These are phyloP conservation scores for Dendrocincla tyrannina DNA, from an alignment of 2,797 vertebrate species.

Conservation along the genomic window DNA sequence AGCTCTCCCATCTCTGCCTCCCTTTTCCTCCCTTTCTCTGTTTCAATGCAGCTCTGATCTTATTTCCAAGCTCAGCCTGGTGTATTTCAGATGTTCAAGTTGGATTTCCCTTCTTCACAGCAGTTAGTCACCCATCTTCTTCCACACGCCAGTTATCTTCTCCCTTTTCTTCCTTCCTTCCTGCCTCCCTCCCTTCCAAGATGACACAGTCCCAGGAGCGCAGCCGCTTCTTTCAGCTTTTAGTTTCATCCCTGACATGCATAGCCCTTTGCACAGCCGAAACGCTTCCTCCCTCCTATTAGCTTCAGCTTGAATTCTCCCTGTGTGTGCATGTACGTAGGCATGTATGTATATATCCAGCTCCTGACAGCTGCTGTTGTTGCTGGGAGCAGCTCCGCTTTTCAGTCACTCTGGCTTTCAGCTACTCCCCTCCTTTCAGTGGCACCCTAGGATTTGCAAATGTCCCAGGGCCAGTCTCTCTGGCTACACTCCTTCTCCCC, in stretches of 20 bases:
- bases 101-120: slow-evolving; percentile 32
- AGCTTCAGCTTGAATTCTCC: slow-evolving; percentile 34
- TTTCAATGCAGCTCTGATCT: slow-evolving; percentile 54
- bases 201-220: slow-evolving; percentile 30
- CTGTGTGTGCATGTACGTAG: neutral
- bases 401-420: neutral
- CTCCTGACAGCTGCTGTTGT: neutral
- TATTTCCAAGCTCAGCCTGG: slow-evolving; percentile 43
- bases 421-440: neutral
- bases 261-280: neutral
- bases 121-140: slow-evolving; percentile 38
- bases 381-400: neutral
- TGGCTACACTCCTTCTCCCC: slow-evolving; percentile 4
- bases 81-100: slow-evolving; percentile 65
- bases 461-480: neutral
- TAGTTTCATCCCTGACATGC: slow-evolving; percentile 32
- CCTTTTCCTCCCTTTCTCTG: slow-evolving; percentile 35
- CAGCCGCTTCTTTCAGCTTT: slow-evolving; percentile 29
- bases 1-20: neutral
- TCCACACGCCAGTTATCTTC: slow-evolving; percentile 31
- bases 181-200: slow-evolving; percentile 32
- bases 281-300: slow-evolving; percentile 9
- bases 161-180: slow-evolving; percentile 28
- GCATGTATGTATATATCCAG: neutral
- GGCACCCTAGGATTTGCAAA: neutral